Evolutionary conservation across 2,113 vertebrate species (phyloP), one percentile per base, ranked within the genome.

Genomic region (Colistium nudipinnis): DNA sequence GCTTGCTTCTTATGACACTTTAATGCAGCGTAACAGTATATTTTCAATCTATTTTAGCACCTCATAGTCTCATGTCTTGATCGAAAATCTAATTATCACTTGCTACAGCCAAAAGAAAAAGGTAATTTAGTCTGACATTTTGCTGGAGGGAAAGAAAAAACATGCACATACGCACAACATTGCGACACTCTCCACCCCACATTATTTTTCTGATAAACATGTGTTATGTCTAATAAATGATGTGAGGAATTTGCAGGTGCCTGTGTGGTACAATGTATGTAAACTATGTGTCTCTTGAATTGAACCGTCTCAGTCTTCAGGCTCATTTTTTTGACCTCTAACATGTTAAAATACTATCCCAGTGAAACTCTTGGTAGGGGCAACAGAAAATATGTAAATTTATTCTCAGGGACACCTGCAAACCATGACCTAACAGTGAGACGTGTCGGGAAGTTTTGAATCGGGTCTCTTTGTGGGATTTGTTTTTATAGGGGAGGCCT

Each of bases 391-490:
- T 65, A 63, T 72, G 81, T 68, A 70, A 60, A 85, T 87, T 68
- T 75, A 78, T 76, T 82, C 78, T 24, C 63, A 71, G 74, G 81
- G 84, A 87, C 84, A 87, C 84, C 89, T 85, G 89, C 61, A 3
- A n/a, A 59, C 73, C 51, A 17, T 51, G 73, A 68, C 36, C 56
- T 63, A 62, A 70, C 57, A 49, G 74, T 62, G 54, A 74, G 76
- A 77, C 14, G 53, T 64, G 54, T 67, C 11, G 47, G 73, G 25
- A 71, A 78, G 54, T 81, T 80, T 30, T 82, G 64, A 85, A 83
- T 80, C 17, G 35, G 55, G 35, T 69, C 79, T 86, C 80, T 86
- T 84, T 82, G 31, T 57, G 20, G 56, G 27, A 57, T 70, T 79
- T 80, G 62, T 80, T 72, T 65, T 76, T 75, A 80, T n/a, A n/a